Conservation (phyloP, 2,797 vertebrate species). For the Microhierax caerulescens region DNA sequence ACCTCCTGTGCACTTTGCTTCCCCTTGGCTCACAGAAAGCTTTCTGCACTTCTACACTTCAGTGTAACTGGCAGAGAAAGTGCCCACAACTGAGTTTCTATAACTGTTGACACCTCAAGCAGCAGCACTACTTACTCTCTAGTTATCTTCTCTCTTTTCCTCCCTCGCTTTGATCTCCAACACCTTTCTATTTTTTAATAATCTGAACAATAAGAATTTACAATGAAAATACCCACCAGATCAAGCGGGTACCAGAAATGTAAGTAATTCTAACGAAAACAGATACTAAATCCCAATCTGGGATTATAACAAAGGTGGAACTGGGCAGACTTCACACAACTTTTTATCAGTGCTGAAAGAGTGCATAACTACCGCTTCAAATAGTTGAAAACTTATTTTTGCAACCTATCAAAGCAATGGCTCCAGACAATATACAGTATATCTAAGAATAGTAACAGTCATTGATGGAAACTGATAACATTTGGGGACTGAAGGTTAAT, state of each 20-base stretch:
- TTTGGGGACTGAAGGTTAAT: conserved; percentile 36
- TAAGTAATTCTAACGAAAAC: not conserved
- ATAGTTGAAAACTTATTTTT: conserved; percentile 25
- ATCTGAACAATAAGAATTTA: not conserved
- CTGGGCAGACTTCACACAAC: not conserved
- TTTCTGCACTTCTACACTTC: not conserved
- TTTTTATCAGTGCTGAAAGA: conserved; percentile 33
- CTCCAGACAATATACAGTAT: conserved; percentile 51
- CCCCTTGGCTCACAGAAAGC: not conserved
- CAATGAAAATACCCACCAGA: not conserved
- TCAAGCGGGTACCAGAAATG: not conserved
- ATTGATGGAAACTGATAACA: conserved; percentile 59
- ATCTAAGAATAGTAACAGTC: conserved; percentile 54
- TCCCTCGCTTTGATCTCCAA: not conserved
- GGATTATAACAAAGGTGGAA: not conserved
- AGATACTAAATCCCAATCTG: not conserved
- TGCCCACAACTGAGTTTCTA: not conserved
- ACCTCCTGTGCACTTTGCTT: not conserved
- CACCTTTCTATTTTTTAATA: not conserved
- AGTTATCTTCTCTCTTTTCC: not conserved
- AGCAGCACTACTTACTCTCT: not conserved
- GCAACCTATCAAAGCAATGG: not conserved
- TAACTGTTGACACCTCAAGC: not conserved
- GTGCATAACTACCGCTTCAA: not conserved
- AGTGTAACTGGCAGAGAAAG: not conserved